Base-by-base conservation (phyloP, 2,113 vertebrate genomes). In the Pavo muticus region DNA sequence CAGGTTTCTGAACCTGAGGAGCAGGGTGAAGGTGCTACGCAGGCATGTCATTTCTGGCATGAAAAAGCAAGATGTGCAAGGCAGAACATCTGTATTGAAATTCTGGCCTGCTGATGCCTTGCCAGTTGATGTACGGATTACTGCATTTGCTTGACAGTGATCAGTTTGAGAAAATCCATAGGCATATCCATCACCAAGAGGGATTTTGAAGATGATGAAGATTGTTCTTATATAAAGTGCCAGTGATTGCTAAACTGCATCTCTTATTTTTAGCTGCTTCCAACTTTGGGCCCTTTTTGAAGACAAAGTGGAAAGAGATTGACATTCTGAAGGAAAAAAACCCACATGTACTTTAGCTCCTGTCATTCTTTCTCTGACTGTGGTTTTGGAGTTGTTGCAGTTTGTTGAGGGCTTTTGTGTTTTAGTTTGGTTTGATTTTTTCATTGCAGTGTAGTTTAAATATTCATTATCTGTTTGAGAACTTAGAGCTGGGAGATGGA, bases 231-330 rank as follows among this genome's bases (percentile, higher is more conserved):
- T 74, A 68, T 64, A 14, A 59, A 74, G 6, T 63, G 69, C 64
- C 90, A 84, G 45, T 37, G 67, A 42, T 23, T 65, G 54, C 75
- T 88, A n/a, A 82, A 80, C 23, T 79, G 45, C 54, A 35, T 61
- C 74, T 89, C 67, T 92, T 88, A 40, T 37, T 87, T 95, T 87
- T 45, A 87, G 30, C 71, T 76, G 68, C 24, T 71, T 71, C 27
- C 29, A 77, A 86, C 32, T 40, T 48, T 60, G 8, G 30, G 21
- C 21, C 20, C 2, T 37, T 91, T 92, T 19, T 65, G 71, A 85
- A 85, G 37, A 37, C 23, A 8, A 77, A 82, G 32, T 75, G 19
- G 47, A 81, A 87, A 78, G 44, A 61, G 29, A 75, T 27, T 0
- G 0, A 35, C 20, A 29, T 57, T 65, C 59, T 44, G 39, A 30